Evolutionary conservation across 2,797 vertebrate genomes (phyloP), one percentile per base, ranked within the genome.

Genomic region (Brotula barbata): DNA sequence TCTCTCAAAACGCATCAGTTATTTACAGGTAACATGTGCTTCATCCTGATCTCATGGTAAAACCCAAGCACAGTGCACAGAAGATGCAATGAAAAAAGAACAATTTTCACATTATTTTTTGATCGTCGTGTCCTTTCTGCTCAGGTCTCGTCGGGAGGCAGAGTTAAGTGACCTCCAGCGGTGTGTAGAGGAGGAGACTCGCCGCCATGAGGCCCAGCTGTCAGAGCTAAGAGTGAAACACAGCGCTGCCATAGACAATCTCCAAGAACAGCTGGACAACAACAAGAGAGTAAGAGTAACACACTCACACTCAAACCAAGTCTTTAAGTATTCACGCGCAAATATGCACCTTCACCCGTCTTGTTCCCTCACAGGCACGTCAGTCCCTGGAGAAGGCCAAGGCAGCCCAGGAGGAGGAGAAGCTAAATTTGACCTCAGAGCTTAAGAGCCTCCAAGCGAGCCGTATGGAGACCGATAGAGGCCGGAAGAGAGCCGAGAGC

Each of bases 311-410:
- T 62, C 39, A 28, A 20, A 57, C 10, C n/a, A n/a, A 43, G 3
- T 41, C 2, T 9, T 7, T 19, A 19, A 2, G n/a, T 19, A 51
- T 19, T 14, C 11, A 36, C 28, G 14, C 23, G 9, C 31, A 12
- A 46, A 41, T 41, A 28, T 6, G 9, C 20, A 12, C n/a, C 1
- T 0, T 34, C 12, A 7, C 67, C 64, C n/a, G 63, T 31, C 3
- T 2, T 50, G 6, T 44, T 22, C 1, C 50, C 54, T 65, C 71
- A 70, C 89, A 94, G 91, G 76, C 87, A 0, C 91, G 92, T 21
- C 92, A 93, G 81, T 90, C 89, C 0, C 88, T 96, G 78, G 95
- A 97, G 80, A 96, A 96, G 71, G 82, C 91, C 8, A 95, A 95
- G 56, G 23, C 69, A 0, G 17, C 86, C 6, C 81, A 95, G 77